Evolutionary conservation across 2,113 vertebrate species (phyloP).

Genomic region (Oplegnathus fasciatus): DNA sequence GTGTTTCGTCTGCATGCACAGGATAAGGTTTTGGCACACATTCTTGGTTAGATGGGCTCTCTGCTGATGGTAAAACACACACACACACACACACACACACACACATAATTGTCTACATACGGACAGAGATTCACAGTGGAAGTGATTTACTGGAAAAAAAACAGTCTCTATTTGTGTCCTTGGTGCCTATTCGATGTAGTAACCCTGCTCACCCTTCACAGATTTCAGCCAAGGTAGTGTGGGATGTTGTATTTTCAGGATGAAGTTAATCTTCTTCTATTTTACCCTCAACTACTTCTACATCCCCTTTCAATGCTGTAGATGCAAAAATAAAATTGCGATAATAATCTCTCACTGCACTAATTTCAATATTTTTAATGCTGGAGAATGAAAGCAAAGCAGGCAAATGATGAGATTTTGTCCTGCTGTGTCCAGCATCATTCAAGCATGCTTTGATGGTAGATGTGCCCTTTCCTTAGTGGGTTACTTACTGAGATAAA

Average conservation of each 20-base stretch:
- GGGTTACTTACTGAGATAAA: slow-evolving; percentile 57
- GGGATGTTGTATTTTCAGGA: slow-evolving; percentile 24
- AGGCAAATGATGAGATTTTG: slow-evolving; percentile 21
- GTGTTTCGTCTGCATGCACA: slow-evolving; percentile 40
- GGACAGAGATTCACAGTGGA: slow-evolving; percentile 32
- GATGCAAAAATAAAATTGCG: slow-evolving; percentile 20
- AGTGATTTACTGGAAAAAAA: slow-evolving; percentile 57
- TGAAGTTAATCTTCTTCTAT: slow-evolving; percentile 2
- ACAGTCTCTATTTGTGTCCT: slow-evolving; percentile 27
- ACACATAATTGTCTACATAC: slow-evolving; percentile 49
- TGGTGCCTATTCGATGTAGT: slow-evolving; percentile 17
- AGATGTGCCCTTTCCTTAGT: slow-evolving; percentile 51
- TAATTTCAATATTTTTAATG: slow-evolving; percentile 20
- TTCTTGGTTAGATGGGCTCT: slow-evolving; percentile 31
- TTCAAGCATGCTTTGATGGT: slow-evolving; percentile 45
- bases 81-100: not conserved
- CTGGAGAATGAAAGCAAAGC: not conserved
- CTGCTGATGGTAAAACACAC: slow-evolving; percentile 44
- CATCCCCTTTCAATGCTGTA: not conserved
- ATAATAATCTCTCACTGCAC: not conserved
- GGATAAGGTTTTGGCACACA: slow-evolving; percentile 55
- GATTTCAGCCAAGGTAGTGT: slow-evolving; percentile 16
- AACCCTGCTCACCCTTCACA: slow-evolving; percentile 31
- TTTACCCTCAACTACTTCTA: slow-evolving; percentile 1
- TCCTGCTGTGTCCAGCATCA: slow-evolving; percentile 54